Conservation (phyloP, 2,113 vertebrate genomes). For the Ceyx cyanopectus region DNA sequence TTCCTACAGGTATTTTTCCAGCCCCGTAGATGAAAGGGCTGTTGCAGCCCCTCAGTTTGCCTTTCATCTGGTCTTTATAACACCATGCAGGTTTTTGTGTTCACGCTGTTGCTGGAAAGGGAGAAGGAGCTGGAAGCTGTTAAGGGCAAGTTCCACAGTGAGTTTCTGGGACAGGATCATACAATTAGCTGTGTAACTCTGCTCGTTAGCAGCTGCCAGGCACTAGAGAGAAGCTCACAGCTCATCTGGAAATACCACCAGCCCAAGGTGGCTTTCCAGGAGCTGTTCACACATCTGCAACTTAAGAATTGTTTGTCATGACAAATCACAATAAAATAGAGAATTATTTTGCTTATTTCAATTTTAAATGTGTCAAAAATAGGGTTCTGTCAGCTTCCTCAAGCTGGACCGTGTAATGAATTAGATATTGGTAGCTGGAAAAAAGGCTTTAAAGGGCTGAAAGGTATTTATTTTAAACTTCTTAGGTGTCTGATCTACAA, state of each 20-base stretch:
- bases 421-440: not conserved
- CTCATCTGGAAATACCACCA: not conserved
- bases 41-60: slow-evolving; percentile 14
- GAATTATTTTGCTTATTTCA: not conserved
- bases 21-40: slow-evolving; percentile 28
- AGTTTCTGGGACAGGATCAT: not conserved
- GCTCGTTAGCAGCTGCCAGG: fast-evolving
- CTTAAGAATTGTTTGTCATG: not conserved
- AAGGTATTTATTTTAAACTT: not conserved
- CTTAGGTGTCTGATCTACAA: not conserved
- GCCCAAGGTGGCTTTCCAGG: fast-evolving
- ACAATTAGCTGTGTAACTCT: not conserved
- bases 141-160: not conserved
- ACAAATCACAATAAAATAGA: fast-evolving
- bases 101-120: not conserved
- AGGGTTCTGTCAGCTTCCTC: not conserved
- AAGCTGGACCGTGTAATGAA: not conserved
- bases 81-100: not conserved
- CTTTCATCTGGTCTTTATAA: slow-evolving; percentile 32
- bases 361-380: not conserved
- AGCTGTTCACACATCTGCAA: not conserved
- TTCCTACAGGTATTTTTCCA: slow-evolving; percentile 17
- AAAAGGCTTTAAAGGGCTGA: not conserved
- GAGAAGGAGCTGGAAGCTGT: slow-evolving; percentile 21
- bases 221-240: not conserved